Base-by-base conservation (phyloP, 2,888 invertebrate species). In the Drosophila maculinotata region DNA sequence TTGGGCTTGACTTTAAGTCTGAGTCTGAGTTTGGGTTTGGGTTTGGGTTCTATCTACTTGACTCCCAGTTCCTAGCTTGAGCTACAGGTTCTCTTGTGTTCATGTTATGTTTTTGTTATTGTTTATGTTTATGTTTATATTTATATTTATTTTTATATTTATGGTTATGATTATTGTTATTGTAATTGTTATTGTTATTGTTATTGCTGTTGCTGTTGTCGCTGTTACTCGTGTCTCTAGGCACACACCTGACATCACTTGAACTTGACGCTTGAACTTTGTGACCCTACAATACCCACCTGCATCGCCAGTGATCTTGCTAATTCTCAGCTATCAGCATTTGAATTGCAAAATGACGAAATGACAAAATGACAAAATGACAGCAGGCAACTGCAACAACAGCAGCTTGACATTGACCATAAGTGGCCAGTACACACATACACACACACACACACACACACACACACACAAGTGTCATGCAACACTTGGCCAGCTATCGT, bases 321-420 rank as follows among this genome's bases (percentile, higher is more conserved):
- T 42, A 41, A 54, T 49, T n/a, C 15, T 42, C 26, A 28, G 26
- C 9, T 47, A 41, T n/a, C 20, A 23, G 14, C 54, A 67, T 73
- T 76, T 62, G 52, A 45, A 54, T 63, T 57, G 39, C n/a, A n/a
- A n/a, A n/a, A n/a, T n/a, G n/a, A n/a, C n/a, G n/a, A n/a, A n/a
- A n/a, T n/a, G n/a, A n/a, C n/a, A n/a, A n/a, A n/a, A n/a, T n/a
- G 2, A 20, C 20, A 39, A 25, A 73, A 53, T n/a, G 23, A 2
- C 30, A 42, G 5, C 25, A 15, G 41, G 14, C 45, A 47, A 57
- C 33, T 47, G 57, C 41, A 28, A 0, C 8, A 12, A 17, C 28
- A 15, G 12, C 17, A 9, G 42, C 49, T 56, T 76, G 76, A 63
- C 77, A 77, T 79, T 76, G 76, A 58, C 68, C 72, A 72, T 67